Evolutionary conservation across 2,113 vertebrate genomes (phyloP), one percentile per base, ranked within the genome.

Genomic region (Ardeotis arabs): DNA sequence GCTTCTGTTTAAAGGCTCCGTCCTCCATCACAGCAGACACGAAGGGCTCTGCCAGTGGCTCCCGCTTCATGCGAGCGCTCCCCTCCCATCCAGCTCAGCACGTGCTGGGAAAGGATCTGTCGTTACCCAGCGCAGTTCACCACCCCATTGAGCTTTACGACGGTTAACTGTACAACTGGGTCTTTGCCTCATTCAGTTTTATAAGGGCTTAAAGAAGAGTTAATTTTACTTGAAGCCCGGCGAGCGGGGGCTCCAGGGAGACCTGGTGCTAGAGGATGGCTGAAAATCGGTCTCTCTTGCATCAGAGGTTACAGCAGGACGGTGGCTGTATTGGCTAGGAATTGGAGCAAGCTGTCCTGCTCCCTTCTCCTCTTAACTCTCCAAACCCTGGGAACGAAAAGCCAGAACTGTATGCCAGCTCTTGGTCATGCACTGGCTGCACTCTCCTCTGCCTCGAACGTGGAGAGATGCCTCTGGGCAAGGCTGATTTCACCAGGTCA

Each of bases 391-490:
- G 28, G 35, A 7, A 62, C 86, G 29, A 28, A 8, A 44, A 4
- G 7, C 31, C 58, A 31, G 37, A 12, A 2, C 2, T 0, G 20
- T 1, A 18, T 1, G 7, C 19, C 72, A 64, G 77, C 55, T 47
- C 76, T 12, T 2, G 21, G 18, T 6, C 39, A 12, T 0, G 4
- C 0, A 0, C 59, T 63, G 70, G 49, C 52, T 1, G 3, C 1
- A 0, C 69, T 82, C 79, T 4, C 80, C 41, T 44, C 47, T 49
- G 80, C 74, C 83, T 7, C 16, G 28, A 35, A 22, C 12, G 69
- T 49, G 52, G 52, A 56, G 21, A 35, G 11, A 3, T 1, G 5
- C 44, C 52, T 58, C 81, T 3, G 9, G 89, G 66, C 6, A 77
- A 84, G 60, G 93, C 55, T 47, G 85, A 69, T 19, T 9, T 4